Conservation (phyloP, 2,888 invertebrate species). For the Rhagonycha fulva region DNA sequence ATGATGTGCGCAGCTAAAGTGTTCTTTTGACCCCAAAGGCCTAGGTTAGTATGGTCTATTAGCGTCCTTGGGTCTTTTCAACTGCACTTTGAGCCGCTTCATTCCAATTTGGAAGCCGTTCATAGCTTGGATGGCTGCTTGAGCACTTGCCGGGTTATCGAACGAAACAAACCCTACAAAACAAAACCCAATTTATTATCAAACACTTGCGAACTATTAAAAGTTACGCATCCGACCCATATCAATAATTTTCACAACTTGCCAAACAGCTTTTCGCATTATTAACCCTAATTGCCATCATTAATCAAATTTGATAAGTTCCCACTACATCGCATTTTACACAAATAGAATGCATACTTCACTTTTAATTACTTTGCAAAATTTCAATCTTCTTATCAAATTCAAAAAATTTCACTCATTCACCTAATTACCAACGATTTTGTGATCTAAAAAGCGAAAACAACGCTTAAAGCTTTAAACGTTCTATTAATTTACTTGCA, state of each 20-base stretch:
- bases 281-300: not conserved
- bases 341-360: not conserved
- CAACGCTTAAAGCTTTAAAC: not conserved
- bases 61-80: slow-evolving; percentile 98
- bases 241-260: not conserved
- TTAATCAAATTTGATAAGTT: not conserved
- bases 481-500: not conserved
- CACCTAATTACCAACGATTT: not conserved
- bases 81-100: slow-evolving; percentile 99
- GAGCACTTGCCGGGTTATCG: slow-evolving; percentile 97
- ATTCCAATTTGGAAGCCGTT: slow-evolving; percentile 99
- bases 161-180: slow-evolving; percentile 96
- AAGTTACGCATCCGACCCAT: not conserved
- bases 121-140: slow-evolving; percentile 99
- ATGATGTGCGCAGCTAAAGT: slow-evolving; percentile 32
- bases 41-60: slow-evolving; percentile 95
- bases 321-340: not conserved
- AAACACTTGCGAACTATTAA: not conserved
- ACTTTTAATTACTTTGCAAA: not conserved
- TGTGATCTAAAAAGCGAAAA: not conserved
- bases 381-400: not conserved
- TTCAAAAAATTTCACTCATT: not conserved
- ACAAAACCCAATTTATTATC: slow-evolving; percentile 15
- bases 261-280: not conserved
- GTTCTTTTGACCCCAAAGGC: slow-evolving; percentile 49